Conservation (phyloP, 2,797 vertebrate species). For the Arctocebus calabarensis region DNA sequence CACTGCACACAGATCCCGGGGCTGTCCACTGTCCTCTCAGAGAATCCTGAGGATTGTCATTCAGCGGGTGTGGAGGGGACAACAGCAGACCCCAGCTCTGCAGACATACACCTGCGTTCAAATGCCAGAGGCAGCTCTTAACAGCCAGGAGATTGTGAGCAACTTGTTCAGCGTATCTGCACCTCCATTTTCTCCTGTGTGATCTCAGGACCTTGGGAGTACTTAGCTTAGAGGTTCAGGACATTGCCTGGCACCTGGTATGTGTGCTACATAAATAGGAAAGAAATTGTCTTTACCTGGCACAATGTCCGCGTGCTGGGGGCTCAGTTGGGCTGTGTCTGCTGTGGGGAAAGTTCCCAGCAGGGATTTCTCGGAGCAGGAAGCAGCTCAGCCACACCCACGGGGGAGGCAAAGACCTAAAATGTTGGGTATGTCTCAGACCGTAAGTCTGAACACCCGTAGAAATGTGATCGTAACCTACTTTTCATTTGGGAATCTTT, state of each 20-base stretch:
- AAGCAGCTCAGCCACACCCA: background rate
- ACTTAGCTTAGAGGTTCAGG: background rate
- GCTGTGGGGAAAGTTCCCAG: background rate
- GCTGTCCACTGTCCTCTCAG: background rate
- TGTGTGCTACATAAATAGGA: background rate
- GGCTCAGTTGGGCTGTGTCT: background rate
- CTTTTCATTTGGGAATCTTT: slow-evolving; percentile 39
- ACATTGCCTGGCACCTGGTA: background rate
- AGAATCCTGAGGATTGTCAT: rapidly evolving
- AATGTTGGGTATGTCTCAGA: too few relatives aligned
- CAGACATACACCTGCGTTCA: background rate
- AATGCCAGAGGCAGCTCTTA: rapidly evolving
- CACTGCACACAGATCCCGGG: background rate
- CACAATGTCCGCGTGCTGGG: background rate
- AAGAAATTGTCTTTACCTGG: background rate
- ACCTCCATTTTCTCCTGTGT: background rate
- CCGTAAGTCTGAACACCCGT: background rate
- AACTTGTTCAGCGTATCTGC: rapidly evolving
- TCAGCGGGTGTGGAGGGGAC: background rate
- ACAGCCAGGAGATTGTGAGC: rapidly evolving
- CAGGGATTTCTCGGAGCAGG: background rate
- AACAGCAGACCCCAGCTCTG: background rate
- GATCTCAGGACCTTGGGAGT: background rate
- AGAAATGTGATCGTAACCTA: background rate
- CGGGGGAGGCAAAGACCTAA: background rate